phyloP scores from a whole-genome alignment of 2,888 invertebrate genomes.

The Mayetiola destructor region DNA sequence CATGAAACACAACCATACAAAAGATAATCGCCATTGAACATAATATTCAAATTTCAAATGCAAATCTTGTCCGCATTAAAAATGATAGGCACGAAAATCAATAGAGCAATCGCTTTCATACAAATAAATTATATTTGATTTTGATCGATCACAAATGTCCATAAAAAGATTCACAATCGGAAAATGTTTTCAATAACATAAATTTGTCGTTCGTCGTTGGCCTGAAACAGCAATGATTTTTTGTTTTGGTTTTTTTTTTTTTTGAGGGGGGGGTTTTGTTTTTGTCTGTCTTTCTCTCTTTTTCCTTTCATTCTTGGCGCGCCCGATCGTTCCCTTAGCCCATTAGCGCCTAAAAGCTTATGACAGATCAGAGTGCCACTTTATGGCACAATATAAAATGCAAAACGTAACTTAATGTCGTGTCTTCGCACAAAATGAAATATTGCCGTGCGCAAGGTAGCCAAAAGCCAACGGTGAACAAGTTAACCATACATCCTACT shows the following conservation, averaged over 20 bases:
- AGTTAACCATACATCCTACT: no score
- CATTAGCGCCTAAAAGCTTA: no score
- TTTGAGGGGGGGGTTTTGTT: not conserved
- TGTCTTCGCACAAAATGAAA: no score
- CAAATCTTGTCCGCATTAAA: not conserved
- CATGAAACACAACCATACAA: conserved; percentile 4
- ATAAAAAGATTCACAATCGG: not conserved
- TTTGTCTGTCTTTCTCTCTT: not conserved
- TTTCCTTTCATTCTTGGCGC: not conserved
- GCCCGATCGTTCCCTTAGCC: no score
- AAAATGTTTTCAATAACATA: not conserved
- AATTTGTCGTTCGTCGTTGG: no score
- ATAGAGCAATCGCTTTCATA: not conserved
- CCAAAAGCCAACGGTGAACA: no score
- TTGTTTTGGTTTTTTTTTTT: no score
- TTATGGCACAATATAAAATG: conserved; percentile 6
- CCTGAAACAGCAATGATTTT: no score
- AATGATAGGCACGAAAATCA: not conserved
- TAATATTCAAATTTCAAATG: not conserved
- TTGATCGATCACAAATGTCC: not conserved
- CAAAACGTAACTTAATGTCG: conserved; percentile 1
- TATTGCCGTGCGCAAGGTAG: no score
- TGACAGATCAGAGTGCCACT: conserved; percentile 7
- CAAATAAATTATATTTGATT: conserved; percentile 8
- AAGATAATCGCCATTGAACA: not conserved